phyloP scores from a whole-genome alignment of 2,113 vertebrate genomes.

The Puffinus mauretanicus region DNA sequence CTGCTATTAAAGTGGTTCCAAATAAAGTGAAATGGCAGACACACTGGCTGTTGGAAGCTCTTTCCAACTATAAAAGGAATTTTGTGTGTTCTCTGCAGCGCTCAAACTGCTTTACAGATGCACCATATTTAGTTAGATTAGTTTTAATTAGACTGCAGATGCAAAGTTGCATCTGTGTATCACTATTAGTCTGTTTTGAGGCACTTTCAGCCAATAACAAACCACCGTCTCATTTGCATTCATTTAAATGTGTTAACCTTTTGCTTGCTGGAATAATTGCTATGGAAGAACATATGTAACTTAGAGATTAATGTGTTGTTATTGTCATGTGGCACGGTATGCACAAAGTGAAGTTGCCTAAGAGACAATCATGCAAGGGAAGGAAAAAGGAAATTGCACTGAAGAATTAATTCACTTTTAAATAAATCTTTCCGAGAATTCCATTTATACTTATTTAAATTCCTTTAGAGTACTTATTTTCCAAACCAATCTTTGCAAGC shows the following conservation, averaged over 20 bases:
- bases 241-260: slow-evolving; percentile 14
- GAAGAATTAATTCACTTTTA: slow-evolving; percentile 15
- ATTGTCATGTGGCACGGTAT: background rate
- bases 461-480: slow-evolving; percentile 45
- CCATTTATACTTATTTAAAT: slow-evolving; percentile 47
- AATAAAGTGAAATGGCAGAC: slow-evolving; percentile 26
- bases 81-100: background rate
- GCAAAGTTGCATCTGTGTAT: slow-evolving; percentile 19
- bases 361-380: background rate
- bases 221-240: background rate
- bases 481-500: slow-evolving; percentile 5
- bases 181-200: background rate
- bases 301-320: background rate
- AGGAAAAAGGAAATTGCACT: background rate
- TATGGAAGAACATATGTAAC: background rate
- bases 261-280: slow-evolving; percentile 14
- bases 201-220: slow-evolving; percentile 21
- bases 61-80: slow-evolving; percentile 10
- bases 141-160: slow-evolving; percentile 55
- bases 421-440: slow-evolving; percentile 31
- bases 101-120: slow-evolving; percentile 23
- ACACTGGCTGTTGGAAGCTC: background rate
- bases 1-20: slow-evolving; percentile 34
- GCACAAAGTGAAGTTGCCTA: background rate
- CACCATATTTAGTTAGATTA: slow-evolving; percentile 51